Conservation (phyloP, 1,140 invertebrate genomes). For the Antheraea mylitta region DNA sequence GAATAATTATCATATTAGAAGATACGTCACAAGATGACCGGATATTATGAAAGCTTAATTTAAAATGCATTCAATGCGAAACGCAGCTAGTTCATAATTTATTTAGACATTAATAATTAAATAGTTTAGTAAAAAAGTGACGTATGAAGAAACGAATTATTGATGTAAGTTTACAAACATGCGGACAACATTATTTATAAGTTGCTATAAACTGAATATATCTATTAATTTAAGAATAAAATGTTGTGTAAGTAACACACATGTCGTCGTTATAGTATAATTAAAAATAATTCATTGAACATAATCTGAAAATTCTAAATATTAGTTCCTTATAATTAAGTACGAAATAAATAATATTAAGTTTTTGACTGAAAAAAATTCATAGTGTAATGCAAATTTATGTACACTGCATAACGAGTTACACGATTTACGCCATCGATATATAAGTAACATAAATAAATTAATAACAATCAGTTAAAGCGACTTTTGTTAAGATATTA, state of each 20-base stretch:
- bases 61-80: conserved; percentile 37
- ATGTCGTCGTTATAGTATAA: neutral
- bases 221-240: neutral
- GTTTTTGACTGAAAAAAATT: neutral
- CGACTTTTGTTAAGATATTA: neutral
- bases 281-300: neutral
- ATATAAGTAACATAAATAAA: neutral
- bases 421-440: neutral
- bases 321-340: neutral
- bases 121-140: conserved; percentile 21
- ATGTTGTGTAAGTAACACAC: neutral
- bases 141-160: conserved; percentile 64
- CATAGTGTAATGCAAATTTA: neutral
- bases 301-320: neutral
- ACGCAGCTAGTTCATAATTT: neutral
- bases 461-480: neutral
- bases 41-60: neutral
- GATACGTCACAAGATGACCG: conserved; percentile 40
- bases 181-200: neutral
- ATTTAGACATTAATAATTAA: conserved; percentile 12
- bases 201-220: neutral
- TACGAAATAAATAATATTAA: neutral
- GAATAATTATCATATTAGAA: conserved; percentile 27
- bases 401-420: neutral
- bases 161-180: conserved; percentile 28